A percentile compares a stretch with the other conserved stretches of the same genome.
These are phyloP conservation scores for Xestia ashworthii DNA, from an alignment of 2,888 invertebrate species.

Conservation along the genomic window DNA sequence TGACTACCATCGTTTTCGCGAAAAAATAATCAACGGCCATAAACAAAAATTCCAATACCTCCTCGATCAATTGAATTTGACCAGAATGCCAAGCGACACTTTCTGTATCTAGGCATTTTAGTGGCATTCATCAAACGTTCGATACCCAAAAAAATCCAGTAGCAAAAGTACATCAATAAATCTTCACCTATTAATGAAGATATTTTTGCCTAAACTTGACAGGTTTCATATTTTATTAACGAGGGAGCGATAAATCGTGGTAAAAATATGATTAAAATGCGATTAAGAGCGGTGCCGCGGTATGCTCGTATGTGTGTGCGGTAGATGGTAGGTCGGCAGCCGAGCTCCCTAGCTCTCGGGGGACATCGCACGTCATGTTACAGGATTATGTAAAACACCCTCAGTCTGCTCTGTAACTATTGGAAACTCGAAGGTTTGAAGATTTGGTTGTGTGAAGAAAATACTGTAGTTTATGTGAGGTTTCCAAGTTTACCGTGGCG, in stretches of 20 bases:
- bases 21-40: too few relatives aligned
- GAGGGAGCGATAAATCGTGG: slow-evolving; percentile 53
- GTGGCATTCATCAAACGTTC: too few relatives aligned
- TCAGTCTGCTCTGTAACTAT: slow-evolving; percentile 22
- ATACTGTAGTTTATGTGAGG: neutral
- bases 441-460: slow-evolving; percentile 3
- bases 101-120: too few relatives aligned
- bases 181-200: slow-evolving; percentile 21
- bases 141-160: neutral
- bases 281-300: slow-evolving; percentile 9
- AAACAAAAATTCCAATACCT: too few relatives aligned
- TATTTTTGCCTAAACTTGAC: slow-evolving; percentile 41
- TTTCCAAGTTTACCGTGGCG: neutral
- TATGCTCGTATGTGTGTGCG: neutral
- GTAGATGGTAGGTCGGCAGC: neutral
- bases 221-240: slow-evolving; percentile 43
- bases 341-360: slow-evolving; percentile 27
- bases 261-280: slow-evolving; percentile 46
- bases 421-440: slow-evolving; percentile 19
- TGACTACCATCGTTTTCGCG: too few relatives aligned
- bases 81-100: too few relatives aligned
- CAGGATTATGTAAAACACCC: slow-evolving; percentile 39
- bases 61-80: too few relatives aligned
- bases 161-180: slow-evolving; percentile 21
- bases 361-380: slow-evolving; percentile 44